Percentiles rank a stretch among this genome's conserved stretches.
Evolutionary conservation across 2,113 vertebrate species (phyloP).

Genomic region (Anhinga rufa): DNA sequence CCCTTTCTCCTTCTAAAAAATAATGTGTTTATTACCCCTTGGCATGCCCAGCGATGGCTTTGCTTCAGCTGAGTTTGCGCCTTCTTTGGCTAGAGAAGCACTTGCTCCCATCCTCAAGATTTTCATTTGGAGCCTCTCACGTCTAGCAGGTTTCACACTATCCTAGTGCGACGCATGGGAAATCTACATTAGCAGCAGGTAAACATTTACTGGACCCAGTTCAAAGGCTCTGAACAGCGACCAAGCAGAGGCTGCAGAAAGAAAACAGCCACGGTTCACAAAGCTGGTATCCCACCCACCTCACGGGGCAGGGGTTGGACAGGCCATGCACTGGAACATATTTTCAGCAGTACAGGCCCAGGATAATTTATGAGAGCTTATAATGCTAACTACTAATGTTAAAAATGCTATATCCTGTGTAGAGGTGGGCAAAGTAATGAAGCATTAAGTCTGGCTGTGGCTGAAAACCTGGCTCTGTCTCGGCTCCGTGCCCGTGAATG

Average conservation of each 20-base stretch:
- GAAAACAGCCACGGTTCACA: background rate
- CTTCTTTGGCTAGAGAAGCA: background rate
- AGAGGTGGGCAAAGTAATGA: conserved; percentile 70
- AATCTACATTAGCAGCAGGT: background rate
- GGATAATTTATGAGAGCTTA: conserved; percentile 54
- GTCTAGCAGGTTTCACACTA: background rate
- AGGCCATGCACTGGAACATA: background rate
- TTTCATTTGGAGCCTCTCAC: background rate
- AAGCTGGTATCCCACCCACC: conserved; percentile 19
- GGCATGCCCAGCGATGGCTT: background rate
- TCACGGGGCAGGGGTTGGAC: background rate
- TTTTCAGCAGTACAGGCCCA: conserved; percentile 13
- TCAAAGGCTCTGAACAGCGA: background rate
- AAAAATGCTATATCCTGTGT: conserved; percentile 37
- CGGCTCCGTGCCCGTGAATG: conserved; percentile 49
- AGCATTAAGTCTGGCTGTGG: conserved; percentile 69
- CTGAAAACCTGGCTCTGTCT: conserved; percentile 53
- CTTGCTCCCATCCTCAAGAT: background rate
- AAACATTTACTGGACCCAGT: conserved; percentile 16
- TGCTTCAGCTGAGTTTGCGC: background rate
- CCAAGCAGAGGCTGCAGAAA: background rate
- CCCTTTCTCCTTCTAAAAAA: conserved; percentile 16
- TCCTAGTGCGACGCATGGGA: background rate
- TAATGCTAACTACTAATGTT: background rate
- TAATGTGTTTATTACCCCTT: background rate